Percentiles rank a stretch among this genome's conserved stretches.
Evolutionary conservation across 2,797 vertebrate genomes (phyloP).

Genomic region (Microctenopoma steveboyesi): DNA sequence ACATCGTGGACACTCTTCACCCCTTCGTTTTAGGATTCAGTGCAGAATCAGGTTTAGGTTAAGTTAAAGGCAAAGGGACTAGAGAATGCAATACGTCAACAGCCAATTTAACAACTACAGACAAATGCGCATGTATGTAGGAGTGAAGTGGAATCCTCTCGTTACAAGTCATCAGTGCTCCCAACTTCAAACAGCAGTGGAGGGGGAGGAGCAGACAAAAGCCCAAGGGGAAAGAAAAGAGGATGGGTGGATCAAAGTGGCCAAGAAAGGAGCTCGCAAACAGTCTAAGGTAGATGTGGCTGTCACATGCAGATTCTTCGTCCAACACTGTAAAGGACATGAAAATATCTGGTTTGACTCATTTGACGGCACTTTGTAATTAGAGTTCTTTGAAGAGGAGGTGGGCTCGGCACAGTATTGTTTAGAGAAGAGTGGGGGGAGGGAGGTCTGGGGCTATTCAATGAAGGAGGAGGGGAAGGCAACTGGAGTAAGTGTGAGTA

Average conservation of each 20-base stretch:
- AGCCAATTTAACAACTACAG: no score
- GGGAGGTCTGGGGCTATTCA: slow-evolving; percentile 68
- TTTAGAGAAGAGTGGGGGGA: slow-evolving; percentile 64
- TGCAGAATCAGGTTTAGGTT: no score
- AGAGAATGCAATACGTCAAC: no score
- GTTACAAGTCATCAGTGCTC: slow-evolving; percentile 49
- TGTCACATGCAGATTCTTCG: slow-evolving; percentile 25
- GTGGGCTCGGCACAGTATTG: slow-evolving; percentile 53
- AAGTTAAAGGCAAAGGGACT: no score
- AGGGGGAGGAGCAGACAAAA: background rate
- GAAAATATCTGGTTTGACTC: slow-evolving; percentile 56
- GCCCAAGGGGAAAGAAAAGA: slow-evolving; percentile 32
- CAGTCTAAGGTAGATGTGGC: slow-evolving; percentile 28
- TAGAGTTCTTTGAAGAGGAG: slow-evolving; percentile 71
- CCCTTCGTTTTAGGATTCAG: background rate
- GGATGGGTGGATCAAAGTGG: slow-evolving; percentile 22
- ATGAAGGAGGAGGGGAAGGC: slow-evolving; percentile 45
- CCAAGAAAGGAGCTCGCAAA: slow-evolving; percentile 38
- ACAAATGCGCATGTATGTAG: slow-evolving; percentile 8
- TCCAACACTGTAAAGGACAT: slow-evolving; percentile 13
- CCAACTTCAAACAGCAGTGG: slow-evolving; percentile 19
- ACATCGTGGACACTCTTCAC: background rate
- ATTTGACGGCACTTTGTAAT: slow-evolving; percentile 64
- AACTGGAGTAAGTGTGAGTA: slow-evolving; percentile 54
- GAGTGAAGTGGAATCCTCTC: slow-evolving; percentile 63